phyloP scores from a whole-genome alignment of 1,140 invertebrate genomes.

The Apis dorsata region DNA sequence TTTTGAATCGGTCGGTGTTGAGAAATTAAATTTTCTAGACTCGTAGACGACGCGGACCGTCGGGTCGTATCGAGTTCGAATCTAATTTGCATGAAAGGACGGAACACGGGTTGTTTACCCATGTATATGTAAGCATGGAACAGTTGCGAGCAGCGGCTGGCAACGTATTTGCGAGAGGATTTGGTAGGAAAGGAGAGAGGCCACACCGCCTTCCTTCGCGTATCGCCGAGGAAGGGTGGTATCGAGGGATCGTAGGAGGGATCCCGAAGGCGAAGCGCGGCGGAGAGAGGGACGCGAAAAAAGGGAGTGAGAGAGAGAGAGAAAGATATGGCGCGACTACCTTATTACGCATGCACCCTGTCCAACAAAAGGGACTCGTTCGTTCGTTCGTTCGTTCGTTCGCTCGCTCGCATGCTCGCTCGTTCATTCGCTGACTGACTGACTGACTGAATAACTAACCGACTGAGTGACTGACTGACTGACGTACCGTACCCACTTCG shows the following conservation, averaged over 20 bases:
- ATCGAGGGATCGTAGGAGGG: slow-evolving; percentile 62
- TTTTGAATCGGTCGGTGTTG: too few species aligned
- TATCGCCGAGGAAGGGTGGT: slow-evolving; percentile 47
- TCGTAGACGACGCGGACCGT: background rate
- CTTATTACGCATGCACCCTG: slow-evolving; percentile 76
- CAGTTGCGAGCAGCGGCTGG: slow-evolving; percentile 61
- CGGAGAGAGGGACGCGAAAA: slow-evolving; percentile 64
- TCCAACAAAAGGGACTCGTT: slow-evolving; percentile 36
- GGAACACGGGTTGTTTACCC: slow-evolving; percentile 35
- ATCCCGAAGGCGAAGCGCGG: slow-evolving; percentile 36
- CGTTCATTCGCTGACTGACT: background rate
- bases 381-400: slow-evolving; percentile 44
- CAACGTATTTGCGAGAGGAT: slow-evolving; percentile 61
- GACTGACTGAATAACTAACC: background rate
- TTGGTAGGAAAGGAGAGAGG: slow-evolving; percentile 43
- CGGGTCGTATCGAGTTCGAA: slow-evolving; percentile 34
- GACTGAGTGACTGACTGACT: too few species aligned
- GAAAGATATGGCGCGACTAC: slow-evolving; percentile 67
- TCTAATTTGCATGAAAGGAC: slow-evolving; percentile 52
- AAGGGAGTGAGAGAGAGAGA: slow-evolving; percentile 64
- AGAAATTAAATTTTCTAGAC: background rate
- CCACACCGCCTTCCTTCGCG: slow-evolving; percentile 41
- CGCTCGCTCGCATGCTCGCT: slow-evolving; percentile 57
- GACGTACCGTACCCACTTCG: too few species aligned
- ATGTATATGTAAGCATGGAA: slow-evolving; percentile 29